Percentiles rank a stretch among this genome's conserved stretches.
Evolutionary conservation across 1,140 invertebrate genomes (phyloP).

Genomic region (Oscheius sp.): DNA sequence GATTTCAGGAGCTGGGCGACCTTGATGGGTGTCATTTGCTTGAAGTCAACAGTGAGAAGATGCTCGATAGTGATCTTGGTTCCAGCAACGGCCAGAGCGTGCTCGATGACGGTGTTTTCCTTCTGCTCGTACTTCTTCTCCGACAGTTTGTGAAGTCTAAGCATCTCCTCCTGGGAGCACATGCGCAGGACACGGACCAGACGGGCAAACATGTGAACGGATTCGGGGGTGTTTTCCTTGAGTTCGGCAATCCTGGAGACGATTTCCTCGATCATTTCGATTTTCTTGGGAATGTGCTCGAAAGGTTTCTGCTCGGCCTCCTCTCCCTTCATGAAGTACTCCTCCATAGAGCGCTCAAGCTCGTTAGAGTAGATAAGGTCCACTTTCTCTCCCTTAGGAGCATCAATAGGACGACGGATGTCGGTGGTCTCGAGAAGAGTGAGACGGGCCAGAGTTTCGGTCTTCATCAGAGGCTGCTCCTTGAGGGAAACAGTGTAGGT

Average conservation of each 20-base stretch:
- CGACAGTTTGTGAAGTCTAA: conserved; percentile 30
- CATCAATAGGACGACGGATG: conserved; percentile 1
- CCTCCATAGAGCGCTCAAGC: conserved; percentile 20
- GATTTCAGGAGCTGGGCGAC: conserved; percentile 35
- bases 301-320: conserved; percentile 31
- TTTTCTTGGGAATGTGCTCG: conserved; percentile 30
- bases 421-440: conserved; percentile 11
- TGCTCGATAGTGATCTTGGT: conserved; percentile 36
- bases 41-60: conserved; percentile 23
- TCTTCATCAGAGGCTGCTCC: conserved; percentile 9
- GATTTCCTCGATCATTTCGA: conserved; percentile 27
- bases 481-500: conserved; percentile 22
- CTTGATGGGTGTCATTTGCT: conserved; percentile 30
- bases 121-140: conserved; percentile 18
- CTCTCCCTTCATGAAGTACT: conserved; percentile 40
- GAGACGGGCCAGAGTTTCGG: neutral
- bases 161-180: conserved; percentile 29
- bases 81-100: conserved; percentile 40
- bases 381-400: conserved; percentile 9
- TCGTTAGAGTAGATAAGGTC: conserved; percentile 24
- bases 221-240: conserved; percentile 14
- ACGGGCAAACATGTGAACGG: conserved; percentile 35
- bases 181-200: conserved; percentile 40
- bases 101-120: conserved; percentile 32
- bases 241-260: conserved; percentile 25